Evolutionary conservation across 2,797 vertebrate genomes (phyloP), one percentile per base, ranked within the genome.

Genomic region (Iguana delicatissima): DNA sequence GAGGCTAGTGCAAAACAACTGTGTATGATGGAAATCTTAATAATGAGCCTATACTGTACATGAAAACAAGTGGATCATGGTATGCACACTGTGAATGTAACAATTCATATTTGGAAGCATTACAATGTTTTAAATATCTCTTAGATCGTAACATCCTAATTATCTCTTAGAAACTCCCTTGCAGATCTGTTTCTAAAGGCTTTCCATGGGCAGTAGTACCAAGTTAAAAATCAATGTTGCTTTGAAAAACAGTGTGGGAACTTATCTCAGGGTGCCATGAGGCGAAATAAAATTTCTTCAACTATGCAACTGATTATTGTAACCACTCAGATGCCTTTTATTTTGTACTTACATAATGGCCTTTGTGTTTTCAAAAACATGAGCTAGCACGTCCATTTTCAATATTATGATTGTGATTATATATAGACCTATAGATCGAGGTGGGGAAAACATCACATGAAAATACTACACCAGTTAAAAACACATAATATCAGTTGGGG

Each of bases 11-110:
- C 79, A 88, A 80, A 88, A 69, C 72, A 69, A 52, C 86, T n/a
- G 1, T 80, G 62, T 80, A 59, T 26, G 59, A 87, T 87, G 42
- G 59, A 87, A 86, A 74, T 86, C 84, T 86, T 74, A 86, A 52
- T 35, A 76, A 52, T 22, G 38, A 46, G 4, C 20, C 22, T 69
- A 67, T 64, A 69, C 26, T 8, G 59, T 67, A 26, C 42, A 69
- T 80, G 42, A 52, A 69, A 87, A 87, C 55, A 22, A 22, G 26
- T 80, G 59, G 42, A 50, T n/a, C 38, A 35, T 57, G 24, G 18
- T 69, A n/a, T 67, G 76, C 46, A 35, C 26, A 67, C 29, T 42
- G 29, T 35, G 20, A 67, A 69, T 80, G 69, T 24, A 57, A 74
- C 32, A 14, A n/a, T 80, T 20, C 59, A 69, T 80, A 50, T 79